phyloP scores from a whole-genome alignment of 2,113 vertebrate genomes.

The Gorsachius goisagi region DNA sequence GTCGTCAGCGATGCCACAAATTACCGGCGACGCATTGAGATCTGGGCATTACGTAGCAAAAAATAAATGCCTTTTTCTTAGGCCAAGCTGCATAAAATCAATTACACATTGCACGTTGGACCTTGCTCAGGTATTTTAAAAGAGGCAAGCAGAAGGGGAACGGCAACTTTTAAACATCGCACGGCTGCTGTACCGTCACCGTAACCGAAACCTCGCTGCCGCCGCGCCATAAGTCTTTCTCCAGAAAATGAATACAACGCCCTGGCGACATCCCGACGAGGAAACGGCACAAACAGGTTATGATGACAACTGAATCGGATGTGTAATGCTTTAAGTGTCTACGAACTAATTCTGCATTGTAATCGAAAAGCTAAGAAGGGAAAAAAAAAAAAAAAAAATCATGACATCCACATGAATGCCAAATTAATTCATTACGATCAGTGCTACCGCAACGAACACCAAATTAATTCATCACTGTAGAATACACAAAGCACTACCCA shows the following conservation, averaged over 20 bases:
- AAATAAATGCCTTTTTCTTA: background rate
- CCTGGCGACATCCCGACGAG: background rate
- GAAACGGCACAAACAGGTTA: background rate
- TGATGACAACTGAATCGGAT: background rate
- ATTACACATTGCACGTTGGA: background rate
- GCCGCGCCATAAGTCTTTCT: background rate
- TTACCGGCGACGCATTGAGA: background rate
- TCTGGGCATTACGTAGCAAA: background rate
- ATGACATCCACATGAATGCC: conserved; percentile 59
- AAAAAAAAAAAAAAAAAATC: background rate
- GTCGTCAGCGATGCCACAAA: background rate
- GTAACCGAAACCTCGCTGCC: rapidly evolving
- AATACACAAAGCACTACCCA: conserved; percentile 37
- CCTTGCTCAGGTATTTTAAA: background rate
- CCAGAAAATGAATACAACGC: background rate
- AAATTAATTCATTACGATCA: conserved; percentile 69
- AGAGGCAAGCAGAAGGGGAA: background rate
- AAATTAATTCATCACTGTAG: conserved; percentile 65
- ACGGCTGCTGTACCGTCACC: background rate
- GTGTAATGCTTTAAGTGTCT: background rate
- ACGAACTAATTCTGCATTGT: background rate
- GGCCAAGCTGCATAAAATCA: background rate
- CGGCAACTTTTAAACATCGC: background rate
- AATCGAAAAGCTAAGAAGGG: background rate
- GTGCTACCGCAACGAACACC: conserved; percentile 60